These are phyloP conservation scores for Arothron firmamentum DNA, from an alignment of 2,113 vertebrate species.

Conservation along the genomic window DNA sequence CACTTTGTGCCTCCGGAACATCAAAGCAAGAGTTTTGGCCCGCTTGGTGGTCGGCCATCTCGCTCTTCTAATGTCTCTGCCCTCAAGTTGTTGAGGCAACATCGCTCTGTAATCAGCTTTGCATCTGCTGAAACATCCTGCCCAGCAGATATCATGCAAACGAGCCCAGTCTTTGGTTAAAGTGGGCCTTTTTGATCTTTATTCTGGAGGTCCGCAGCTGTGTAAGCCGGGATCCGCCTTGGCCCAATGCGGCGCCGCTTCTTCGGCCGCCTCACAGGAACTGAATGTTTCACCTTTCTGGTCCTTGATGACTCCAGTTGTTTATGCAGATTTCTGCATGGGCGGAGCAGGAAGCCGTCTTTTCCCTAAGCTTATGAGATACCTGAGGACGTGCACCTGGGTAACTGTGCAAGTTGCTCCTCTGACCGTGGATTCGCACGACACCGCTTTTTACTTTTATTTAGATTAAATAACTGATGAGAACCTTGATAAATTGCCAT, in stretches of 20 bases:
- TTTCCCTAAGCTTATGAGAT: slow-evolving; percentile 17
- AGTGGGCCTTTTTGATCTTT: not conserved
- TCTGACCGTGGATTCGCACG: not conserved
- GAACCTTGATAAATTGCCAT: too few relatives aligned
- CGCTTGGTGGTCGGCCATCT: slow-evolving; percentile 46
- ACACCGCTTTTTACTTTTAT: not conserved
- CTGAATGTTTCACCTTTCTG: slow-evolving; percentile 20
- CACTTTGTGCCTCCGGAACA: slow-evolving; percentile 36
- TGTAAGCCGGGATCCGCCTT: slow-evolving; percentile 10
- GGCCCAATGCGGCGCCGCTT: not conserved
- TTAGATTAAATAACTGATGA: too few relatives aligned
- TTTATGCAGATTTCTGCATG: slow-evolving; percentile 36
- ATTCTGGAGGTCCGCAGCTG: slow-evolving; percentile 22
- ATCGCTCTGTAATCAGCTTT: slow-evolving; percentile 63
- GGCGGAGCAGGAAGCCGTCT: slow-evolving; percentile 27
- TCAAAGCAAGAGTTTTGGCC: slow-evolving; percentile 43
- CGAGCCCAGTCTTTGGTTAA: slow-evolving; percentile 22
- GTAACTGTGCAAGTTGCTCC: slow-evolving; percentile 27
- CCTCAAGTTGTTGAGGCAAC: slow-evolving; percentile 41
- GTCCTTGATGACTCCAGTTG: not conserved
- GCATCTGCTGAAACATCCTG: slow-evolving; percentile 43
- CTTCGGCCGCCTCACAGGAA: slow-evolving; percentile 6
- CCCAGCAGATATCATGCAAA: slow-evolving; percentile 56
- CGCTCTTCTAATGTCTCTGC: slow-evolving; percentile 27
- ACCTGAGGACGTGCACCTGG: slow-evolving; percentile 27